Base-by-base conservation (phyloP, 2,888 invertebrate species). In the Oscheius myriophilus region DNA sequence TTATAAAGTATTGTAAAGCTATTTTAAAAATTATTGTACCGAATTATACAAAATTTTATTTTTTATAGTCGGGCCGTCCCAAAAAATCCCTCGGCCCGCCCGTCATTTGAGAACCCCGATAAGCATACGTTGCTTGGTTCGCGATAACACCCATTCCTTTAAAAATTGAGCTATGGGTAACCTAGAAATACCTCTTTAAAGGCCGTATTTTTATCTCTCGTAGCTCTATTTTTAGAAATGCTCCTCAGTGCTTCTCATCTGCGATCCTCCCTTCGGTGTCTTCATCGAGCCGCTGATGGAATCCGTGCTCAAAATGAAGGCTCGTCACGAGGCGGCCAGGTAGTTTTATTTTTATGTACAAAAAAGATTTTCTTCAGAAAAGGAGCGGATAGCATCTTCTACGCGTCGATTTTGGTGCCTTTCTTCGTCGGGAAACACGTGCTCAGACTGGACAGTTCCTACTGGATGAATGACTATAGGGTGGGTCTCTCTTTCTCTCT, bases 191-290 rank as follows among this genome's bases (percentile, higher is more conserved):
- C 21, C n/a, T n/a, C 52, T 16, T 33, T 9, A 33, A n/a, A n/a
- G n/a, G n/a, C n/a, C n/a, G n/a, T n/a, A n/a, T n/a, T n/a, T n/a
- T n/a, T n/a, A n/a, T n/a, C n/a, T n/a, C n/a, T n/a, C n/a, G n/a
- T n/a, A n/a, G n/a, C n/a, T n/a, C 12, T 26, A 18, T 18, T 16
- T 52, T 41, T 42, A 76, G 72, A 75, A 74, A 46, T 72, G 70
- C 67, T 65, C 58, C 12, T 70, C 61, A 18, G 52, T 82, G 0
- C 61, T 80, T 11, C 54, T 82, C 9, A 66, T 84, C 46, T 76
- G 78, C 49, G 84, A 84, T 70, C 84, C 84, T 25, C 84, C 84
- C n/a, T 84, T 84, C 63, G 84, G 82, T 52, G 80, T 79, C 23
- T 77, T 82, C 54, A 78, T 84, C 63, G 80, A 79, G 33, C 81